Evolutionary conservation across 1,140 invertebrate species (phyloP), one percentile per base, ranked within the genome.

Genomic region (Drosophila bocqueti): DNA sequence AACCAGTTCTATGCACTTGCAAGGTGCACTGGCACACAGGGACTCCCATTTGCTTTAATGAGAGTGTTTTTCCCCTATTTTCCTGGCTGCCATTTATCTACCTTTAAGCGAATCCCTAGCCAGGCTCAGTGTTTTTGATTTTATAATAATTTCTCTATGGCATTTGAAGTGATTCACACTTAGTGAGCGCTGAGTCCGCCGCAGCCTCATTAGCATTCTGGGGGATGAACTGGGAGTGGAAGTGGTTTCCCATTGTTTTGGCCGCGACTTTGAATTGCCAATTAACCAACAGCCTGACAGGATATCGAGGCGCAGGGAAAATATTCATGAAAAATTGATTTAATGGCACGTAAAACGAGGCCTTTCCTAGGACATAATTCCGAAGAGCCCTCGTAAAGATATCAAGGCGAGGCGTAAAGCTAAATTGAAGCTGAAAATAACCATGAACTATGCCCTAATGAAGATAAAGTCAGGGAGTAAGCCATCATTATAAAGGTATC

Each of bases 61-160:
- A 9, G 7, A 10, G 21, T 21, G 11, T 8, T 21, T 54, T 49
- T 7, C 8, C 10, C 7, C 3, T 1, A 4, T 31, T 26, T 49
- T 16, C 15, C 4, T 49, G 15, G 8, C 15, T 26, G 15, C 7
- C 9, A 2, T 29, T 4, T 49, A n/a, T n/a, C 26, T 29, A 11
- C 26, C 47, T 29, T 49, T 50, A 38, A 13, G 4, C 34, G 34
- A 36, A 36, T 11, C 11, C 5, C 36, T 38, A 5, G 0, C 29
- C 50, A 5, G 21, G n/a, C 10, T 21, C 40, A 50, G 52, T 76
- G 45, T 69, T 78, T 62, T 78, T 62, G 49, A 68, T 57, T 78
- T 76, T 52, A 76, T 69, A 78, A 78, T 78, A 58, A 78, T 62
- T 79, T 79, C 59, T 46, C 38, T 59, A 52, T 64, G 63, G 63